Evolutionary conservation across 2,797 vertebrate species (phyloP), one percentile per base, ranked within the genome.

Genomic region (Ataeniobius toweri): DNA sequence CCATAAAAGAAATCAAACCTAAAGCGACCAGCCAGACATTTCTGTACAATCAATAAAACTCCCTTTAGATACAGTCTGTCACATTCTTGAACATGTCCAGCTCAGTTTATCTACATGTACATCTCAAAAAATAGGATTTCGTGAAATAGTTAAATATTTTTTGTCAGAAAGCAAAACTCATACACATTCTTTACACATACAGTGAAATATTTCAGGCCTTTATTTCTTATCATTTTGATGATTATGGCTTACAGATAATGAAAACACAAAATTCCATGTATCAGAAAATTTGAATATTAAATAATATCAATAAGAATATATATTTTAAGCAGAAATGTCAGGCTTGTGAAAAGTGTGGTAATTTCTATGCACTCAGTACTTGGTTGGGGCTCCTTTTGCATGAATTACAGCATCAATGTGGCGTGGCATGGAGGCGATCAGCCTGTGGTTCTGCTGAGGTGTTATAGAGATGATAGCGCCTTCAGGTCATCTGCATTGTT

Each of bases 1-100:
- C 48, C 63, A 24, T 51, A 1, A 22, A 67, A 79, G 50, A 77
- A 20, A 31, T 28, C 6, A 69, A 58, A 8, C 55, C 76, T 75
- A 73, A n/a, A 71, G 69, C 26, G 28, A 18, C 36, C 22, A 67
- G 0, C 63, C 18, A 63, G 1, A 6, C 28, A 22, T 3, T 67
- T 67, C 63, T 39, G 31, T 39, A 39, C 20, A 39, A 36, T 20
- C 53, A 53, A 3, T 53, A 53, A 53, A 22, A 18, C 51, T 53
- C 51, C 20, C 51, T 22, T 26, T 22, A 63, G 31, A 63, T 63
- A 7, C 26, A 36, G 31, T 18, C 61, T 39, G 28, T 63, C 59
- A 36, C 6, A 31, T 0, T n/a, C 28, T 63, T 63, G 28, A 28
- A 28, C 58, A 6, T 59, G 58, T 59, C 58, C 6, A 0, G 0